Evolutionary conservation across 2,113 vertebrate genomes (phyloP), one percentile per base, ranked within the genome.

Genomic region (Pandion haliaetus): DNA sequence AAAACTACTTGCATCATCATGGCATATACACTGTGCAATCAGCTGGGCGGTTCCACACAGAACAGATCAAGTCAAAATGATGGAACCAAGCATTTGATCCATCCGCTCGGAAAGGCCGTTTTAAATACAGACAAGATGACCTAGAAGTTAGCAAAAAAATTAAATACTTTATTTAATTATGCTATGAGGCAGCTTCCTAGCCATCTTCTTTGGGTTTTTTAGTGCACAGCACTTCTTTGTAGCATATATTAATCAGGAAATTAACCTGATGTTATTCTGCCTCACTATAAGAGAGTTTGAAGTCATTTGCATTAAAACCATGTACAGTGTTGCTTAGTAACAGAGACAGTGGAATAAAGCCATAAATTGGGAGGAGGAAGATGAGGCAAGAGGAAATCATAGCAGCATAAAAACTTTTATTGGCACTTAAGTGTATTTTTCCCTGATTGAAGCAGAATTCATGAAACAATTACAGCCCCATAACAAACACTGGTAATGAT

Each of bases 361-460:
- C 92, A 94, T 91, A 97, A 95, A 97, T 70, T 97, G 91, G 93
- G 92, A 92, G 38, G 65, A 89, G 55, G 62, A 89, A 90, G 93
- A 88, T 47, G 63, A 96, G 54, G 79, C 55, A 62, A 69, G 32
- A 82, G 88, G 86, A 97, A 97, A 97, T 96, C 92, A 96, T 90
- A 96, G 91, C 88, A 96, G 82, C 80, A 87, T 96, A 96, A 98
- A 97, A 98, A 97, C 89, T 98, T 98, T 95, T 96, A 97, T 96
- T 90, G 95, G 96, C 93, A 95, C 86, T 98, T 96, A 93, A 97
- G 89, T 47, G 67, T 96, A 93, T 97, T 97, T 98, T 97, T 93
- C 61, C 90, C 95, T 95, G 95, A 98, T 97, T 97, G 97, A 97
- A 96, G 96, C 93, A 97, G 96, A 98, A 98, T 97, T 97, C 97